Conservation (phyloP, 1,140 invertebrate genomes). For the Drosophila quadrilineata region DNA sequence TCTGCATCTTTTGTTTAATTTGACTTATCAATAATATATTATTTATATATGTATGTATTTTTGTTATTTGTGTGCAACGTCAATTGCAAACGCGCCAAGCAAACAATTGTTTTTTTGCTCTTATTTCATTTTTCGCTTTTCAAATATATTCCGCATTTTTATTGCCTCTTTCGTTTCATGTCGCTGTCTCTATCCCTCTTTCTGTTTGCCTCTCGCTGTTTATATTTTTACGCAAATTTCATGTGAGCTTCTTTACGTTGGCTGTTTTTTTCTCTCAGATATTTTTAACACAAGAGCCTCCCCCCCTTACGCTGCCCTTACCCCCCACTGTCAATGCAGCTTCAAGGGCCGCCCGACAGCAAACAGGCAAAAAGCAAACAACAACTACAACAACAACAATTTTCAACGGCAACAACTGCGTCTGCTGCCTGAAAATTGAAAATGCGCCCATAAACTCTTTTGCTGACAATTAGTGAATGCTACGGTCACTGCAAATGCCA, state of each 20-base stretch:
- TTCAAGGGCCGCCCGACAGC: constrained; percentile 30
- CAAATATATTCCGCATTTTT: too few species aligned
- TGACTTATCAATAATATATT: not conserved
- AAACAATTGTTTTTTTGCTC: constrained; percentile 35
- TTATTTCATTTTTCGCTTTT: not conserved
- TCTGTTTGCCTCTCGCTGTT: constrained; percentile 2
- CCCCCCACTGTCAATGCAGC: constrained; percentile 8
- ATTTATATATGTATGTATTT: not conserved
- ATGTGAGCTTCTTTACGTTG: constrained; percentile 30
- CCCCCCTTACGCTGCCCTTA: not conserved
- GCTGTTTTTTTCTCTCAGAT: too few species aligned
- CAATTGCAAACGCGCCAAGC: constrained; percentile 22
- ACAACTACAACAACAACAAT: not conserved
- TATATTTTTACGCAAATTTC: constrained; percentile 53
- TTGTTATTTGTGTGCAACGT: constrained; percentile 11
- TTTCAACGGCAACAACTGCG: too few species aligned
- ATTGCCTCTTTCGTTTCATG: not conserved
- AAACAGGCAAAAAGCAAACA: not conserved
- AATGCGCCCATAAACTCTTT: constrained; percentile 60
- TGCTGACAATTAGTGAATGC: constrained; percentile 67
- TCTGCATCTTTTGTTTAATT: too few species aligned
- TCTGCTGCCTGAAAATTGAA: constrained; percentile 52
- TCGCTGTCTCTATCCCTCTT: not conserved
- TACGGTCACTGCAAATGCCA: constrained; percentile 39
- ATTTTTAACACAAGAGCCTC: constrained; percentile 62